Conservation (phyloP, 2,888 invertebrate species). For the Oxyteleia sp. region DNA sequence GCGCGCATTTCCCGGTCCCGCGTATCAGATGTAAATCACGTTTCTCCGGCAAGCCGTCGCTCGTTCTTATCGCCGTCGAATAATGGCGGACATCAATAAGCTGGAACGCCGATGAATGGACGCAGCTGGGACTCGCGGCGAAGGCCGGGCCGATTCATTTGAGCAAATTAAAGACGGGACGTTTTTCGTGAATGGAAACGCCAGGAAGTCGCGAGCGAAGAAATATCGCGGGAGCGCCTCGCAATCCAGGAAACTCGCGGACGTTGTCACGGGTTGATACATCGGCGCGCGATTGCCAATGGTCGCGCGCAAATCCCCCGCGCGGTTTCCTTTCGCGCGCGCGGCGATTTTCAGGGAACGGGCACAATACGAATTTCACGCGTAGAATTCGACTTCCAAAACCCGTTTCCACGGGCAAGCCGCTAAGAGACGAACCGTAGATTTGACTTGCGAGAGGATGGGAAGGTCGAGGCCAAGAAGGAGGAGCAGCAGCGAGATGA, state of each 20-base stretch:
- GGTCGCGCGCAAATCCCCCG: slow-evolving; percentile 20
- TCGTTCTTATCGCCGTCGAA: slow-evolving; percentile 15
- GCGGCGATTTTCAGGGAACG: slow-evolving; percentile 64
- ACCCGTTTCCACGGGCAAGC: slow-evolving; percentile 79
- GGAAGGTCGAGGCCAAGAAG: slow-evolving; percentile 76
- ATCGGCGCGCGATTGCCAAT: slow-evolving; percentile 11
- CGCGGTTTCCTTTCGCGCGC: slow-evolving; percentile 12
- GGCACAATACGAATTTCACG: slow-evolving; percentile 74
- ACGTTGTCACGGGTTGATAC: slow-evolving; percentile 21
- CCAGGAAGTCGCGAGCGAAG: not conserved
- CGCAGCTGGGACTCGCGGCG: not conserved
- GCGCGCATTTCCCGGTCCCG: slow-evolving; percentile 7
- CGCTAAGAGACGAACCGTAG: slow-evolving; percentile 74
- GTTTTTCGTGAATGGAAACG: slow-evolving; percentile 12
- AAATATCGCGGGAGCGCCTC: not conserved
- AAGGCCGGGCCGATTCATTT: not conserved
- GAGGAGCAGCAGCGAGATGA: slow-evolving; percentile 74
- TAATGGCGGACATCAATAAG: slow-evolving; percentile 8
- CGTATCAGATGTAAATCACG: slow-evolving; percentile 33
- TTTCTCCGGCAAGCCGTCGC: not conserved
- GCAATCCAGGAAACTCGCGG: slow-evolving; percentile 13
- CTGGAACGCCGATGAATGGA: not conserved
- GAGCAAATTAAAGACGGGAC: not conserved
- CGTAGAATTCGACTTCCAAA: slow-evolving; percentile 79
- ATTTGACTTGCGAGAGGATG: slow-evolving; percentile 78